Conservation (phyloP, 2,888 invertebrate species). For the Lithodes maja region DNA sequence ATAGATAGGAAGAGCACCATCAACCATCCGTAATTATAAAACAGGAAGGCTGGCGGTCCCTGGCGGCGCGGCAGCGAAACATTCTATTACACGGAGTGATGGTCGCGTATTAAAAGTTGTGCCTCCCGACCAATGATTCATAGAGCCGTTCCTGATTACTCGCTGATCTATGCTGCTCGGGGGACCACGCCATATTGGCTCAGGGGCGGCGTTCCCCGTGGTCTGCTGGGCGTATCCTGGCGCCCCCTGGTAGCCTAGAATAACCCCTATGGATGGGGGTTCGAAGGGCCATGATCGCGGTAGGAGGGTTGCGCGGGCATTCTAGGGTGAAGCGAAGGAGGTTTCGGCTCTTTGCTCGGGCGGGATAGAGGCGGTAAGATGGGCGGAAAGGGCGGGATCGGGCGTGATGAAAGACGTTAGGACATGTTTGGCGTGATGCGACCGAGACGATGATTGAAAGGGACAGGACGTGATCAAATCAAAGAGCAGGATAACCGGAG, state of each 20-base stretch:
- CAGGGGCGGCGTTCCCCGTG: conserved; percentile 54
- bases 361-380: conserved; percentile 28
- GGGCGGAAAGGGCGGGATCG: conserved; percentile 20
- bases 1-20: background rate
- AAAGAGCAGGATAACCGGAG: conserved; percentile 53
- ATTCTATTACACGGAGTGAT: conserved; percentile 62
- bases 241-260: background rate
- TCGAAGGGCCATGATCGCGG: background rate
- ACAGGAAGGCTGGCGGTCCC: conserved; percentile 8
- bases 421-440: conserved; percentile 57
- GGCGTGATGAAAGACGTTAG: conserved; percentile 53
- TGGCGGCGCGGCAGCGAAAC: conserved; percentile 42
- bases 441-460: conserved; percentile 49
- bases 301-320: background rate
- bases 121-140: conserved; percentile 52
- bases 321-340: background rate
- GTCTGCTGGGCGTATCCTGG: conserved; percentile 27
- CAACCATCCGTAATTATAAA: conserved; percentile 33
- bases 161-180: conserved; percentile 56
- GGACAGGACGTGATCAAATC: conserved; percentile 56
- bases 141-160: conserved; percentile 56
- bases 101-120: conserved; percentile 59
- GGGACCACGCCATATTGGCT: conserved; percentile 61
- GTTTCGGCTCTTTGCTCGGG: background rate
- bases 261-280: background rate